phyloP scores from a whole-genome alignment of 30 jellyfish, hydroid and myxozoan genomes.

The Sanderia malayensis region DNA sequence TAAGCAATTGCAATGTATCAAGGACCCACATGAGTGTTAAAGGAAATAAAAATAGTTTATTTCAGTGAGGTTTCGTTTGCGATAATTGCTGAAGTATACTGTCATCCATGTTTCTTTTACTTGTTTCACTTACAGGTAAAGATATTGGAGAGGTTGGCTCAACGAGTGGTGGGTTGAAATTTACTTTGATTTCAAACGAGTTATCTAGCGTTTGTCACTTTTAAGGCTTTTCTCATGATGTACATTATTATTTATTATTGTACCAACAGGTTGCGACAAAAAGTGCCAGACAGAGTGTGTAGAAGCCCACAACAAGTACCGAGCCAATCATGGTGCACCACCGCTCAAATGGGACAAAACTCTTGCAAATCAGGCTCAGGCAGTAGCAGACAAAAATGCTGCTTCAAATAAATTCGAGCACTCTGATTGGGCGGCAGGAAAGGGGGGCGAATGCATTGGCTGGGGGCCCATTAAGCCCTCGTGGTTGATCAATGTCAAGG shows the following conservation, averaged over 20 bases:
- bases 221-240: too few relatives aligned
- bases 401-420: constrained; percentile 52
- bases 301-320: constrained; percentile 64
- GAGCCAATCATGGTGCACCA: constrained; percentile 72
- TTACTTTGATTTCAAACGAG: background rate
- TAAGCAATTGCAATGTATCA: too few relatives aligned
- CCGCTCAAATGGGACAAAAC: constrained; percentile 71
- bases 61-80: too few relatives aligned
- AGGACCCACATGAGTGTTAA: too few relatives aligned
- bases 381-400: constrained; percentile 57
- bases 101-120: background rate
- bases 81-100: too few relatives aligned
- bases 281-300: constrained; percentile 69
- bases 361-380: constrained; percentile 72
- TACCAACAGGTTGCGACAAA: constrained; percentile 77
- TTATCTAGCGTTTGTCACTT: background rate
- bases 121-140: constrained; percentile 12
- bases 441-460: constrained; percentile 77
- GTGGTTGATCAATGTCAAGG: constrained; percentile 65
- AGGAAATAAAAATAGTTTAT: too few relatives aligned
- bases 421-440: constrained; percentile 75
- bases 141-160: constrained; percentile 42
- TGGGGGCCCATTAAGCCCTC: constrained; percentile 69
- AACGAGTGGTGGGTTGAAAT: constrained; percentile 26
- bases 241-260: too few relatives aligned